Conservation (phyloP, 2,797 vertebrate species). For the Prunella strophiata region DNA sequence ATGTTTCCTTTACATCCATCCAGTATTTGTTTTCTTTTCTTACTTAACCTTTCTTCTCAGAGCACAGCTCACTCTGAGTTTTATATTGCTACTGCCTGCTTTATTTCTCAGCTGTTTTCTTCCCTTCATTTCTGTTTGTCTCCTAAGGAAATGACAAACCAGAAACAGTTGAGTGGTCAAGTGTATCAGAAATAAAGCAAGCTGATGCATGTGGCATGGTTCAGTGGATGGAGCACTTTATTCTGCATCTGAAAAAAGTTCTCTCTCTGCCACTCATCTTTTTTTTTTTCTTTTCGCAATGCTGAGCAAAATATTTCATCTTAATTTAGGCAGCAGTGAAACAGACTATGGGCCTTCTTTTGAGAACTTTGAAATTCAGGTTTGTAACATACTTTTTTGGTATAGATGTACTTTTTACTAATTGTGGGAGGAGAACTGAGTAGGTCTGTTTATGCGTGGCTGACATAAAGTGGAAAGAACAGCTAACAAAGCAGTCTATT, state of each 20-base stretch:
- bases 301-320: neutral
- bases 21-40: neutral
- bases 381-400: neutral
- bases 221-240: constrained; percentile 17
- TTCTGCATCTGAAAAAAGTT: neutral
- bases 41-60: neutral
- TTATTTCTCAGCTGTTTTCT: neutral
- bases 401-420: neutral
- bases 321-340: neutral
- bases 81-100: neutral
- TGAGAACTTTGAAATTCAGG: neutral
- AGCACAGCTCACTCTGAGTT: neutral
- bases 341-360: neutral
- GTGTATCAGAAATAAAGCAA: constrained; percentile 31
- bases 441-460: neutral
- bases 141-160: constrained; percentile 42
- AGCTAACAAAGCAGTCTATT: neutral
- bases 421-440: neutral
- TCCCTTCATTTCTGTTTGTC: neutral
- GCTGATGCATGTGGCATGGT: neutral
- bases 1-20: neutral
- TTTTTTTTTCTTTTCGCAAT: neutral
- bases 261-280: neutral
- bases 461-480: neutral
- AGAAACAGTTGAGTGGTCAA: constrained; percentile 37